Evolutionary conservation across 2,797 vertebrate genomes (phyloP), one percentile per base, ranked within the genome.

Genomic region (Cyclura pinguis): DNA sequence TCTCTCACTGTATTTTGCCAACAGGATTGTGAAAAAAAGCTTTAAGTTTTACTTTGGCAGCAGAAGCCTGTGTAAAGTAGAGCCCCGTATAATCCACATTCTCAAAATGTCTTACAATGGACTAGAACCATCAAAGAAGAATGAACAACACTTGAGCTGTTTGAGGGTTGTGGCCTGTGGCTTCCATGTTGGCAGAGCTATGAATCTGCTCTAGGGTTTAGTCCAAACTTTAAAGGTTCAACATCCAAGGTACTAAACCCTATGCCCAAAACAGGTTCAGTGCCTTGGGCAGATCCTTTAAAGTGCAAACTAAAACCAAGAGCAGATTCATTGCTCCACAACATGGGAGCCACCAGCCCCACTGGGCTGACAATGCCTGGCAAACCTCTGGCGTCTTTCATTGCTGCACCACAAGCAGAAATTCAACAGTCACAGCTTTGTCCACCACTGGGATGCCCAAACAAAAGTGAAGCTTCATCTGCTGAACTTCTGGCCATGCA

Each of bases 1-100:
- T 84, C n/a, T 92, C 93, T 91, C 87, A 57, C 85, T 83, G 55
- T 57, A 55, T 77, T 76, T 62, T 18, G 47, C 81, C 91, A 90
- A 52, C 88, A 85, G 86, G 32, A 52, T 64, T 87, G 69, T 55
- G 9, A 50, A 86, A 86, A 50, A 86, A 82, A 52, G 38, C 3
- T 18, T 69, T 82, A 55, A 32, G n/a, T 77, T 47, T 82, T 59
- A 82, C 35, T 42, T 32, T 6, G 59, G 50, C 24, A 69, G 4
- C 16, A n/a, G 38, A 12, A 14, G 67, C 50, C 35, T 67, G 8
- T 55, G 24, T 85, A 57, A 80, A 69, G 10, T 74, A 38, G 42
- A 47, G 42, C 42, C 24, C 12, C 1, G 18, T 81, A 72, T 27
- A 90, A 73, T 81, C 29, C 22, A 86, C 55, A 50, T 35, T 50